Conservation (phyloP, 2,113 vertebrate species). For the Vulpes lagopus region DNA sequence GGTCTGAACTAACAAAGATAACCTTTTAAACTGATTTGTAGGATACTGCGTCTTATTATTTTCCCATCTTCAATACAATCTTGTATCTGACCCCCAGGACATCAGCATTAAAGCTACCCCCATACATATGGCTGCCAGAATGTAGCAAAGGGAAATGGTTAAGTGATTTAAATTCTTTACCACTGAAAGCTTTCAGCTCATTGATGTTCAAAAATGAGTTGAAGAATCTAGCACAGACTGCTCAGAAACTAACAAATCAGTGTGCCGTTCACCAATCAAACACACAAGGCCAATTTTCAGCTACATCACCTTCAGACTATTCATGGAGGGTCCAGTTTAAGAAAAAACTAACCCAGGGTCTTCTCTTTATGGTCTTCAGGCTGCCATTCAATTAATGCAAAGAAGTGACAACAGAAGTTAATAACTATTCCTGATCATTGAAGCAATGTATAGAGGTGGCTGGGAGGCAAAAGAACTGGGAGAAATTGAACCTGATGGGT, state of each 20-base stretch:
- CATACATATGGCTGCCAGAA: constrained; percentile 79
- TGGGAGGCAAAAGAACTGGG: constrained; percentile 64
- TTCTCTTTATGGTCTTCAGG: constrained; percentile 28
- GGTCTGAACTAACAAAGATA: constrained; percentile 80
- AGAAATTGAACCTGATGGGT: constrained; percentile 82
- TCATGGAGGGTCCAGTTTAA: neutral
- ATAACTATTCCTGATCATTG: constrained; percentile 69
- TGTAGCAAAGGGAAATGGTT: constrained; percentile 79
- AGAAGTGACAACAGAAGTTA: constrained; percentile 71
- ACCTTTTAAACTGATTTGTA: constrained; percentile 63
- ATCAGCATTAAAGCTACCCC: constrained; percentile 64
- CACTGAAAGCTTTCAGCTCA: constrained; percentile 77
- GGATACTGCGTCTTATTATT: constrained; percentile 77
- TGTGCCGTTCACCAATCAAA: constrained; percentile 33
- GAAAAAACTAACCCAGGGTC: neutral
- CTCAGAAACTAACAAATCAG: constrained; percentile 53
- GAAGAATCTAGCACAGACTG: constrained; percentile 60
- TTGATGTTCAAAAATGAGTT: constrained; percentile 69
- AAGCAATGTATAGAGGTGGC: constrained; percentile 65
- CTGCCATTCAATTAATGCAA: constrained; percentile 65
- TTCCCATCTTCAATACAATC: constrained; percentile 74
- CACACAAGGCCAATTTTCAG: constrained; percentile 13
- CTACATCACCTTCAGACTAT: neutral
- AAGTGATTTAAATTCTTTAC: constrained; percentile 74
- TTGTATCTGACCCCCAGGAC: constrained; percentile 75